A percentile compares a stretch with the other conserved stretches of the same genome.
Evolutionary conservation across 2,797 vertebrate genomes (phyloP).

Genomic region (Sebastes itinus): DNA sequence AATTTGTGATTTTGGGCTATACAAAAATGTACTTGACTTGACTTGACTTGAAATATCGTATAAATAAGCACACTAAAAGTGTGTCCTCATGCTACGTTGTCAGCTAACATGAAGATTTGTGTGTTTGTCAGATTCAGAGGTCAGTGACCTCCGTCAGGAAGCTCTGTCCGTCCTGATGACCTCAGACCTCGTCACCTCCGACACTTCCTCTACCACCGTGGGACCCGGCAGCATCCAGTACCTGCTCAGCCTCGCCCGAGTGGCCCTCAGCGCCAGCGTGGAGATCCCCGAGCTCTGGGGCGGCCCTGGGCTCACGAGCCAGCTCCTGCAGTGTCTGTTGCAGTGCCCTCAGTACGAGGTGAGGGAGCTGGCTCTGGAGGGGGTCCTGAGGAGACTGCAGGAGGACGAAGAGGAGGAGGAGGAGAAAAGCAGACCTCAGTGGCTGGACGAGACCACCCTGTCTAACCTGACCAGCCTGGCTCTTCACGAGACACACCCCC

Average conservation of each 20-base stretch:
- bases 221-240: slow-evolving; percentile 88
- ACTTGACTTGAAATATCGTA: background rate
- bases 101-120: background rate
- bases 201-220: slow-evolving; percentile 46
- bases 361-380: slow-evolving; percentile 83
- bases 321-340: slow-evolving; percentile 80
- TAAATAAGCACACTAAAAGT: background rate
- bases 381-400: slow-evolving; percentile 78
- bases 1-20: too few relatives aligned
- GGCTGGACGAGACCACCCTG: slow-evolving; percentile 64
- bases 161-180: slow-evolving; percentile 75
- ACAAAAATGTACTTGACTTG: too few relatives aligned
- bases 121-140: slow-evolving; percentile 71
- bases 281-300: slow-evolving; percentile 59
- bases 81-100: background rate
- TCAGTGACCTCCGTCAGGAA: slow-evolving; percentile 80
- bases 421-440: slow-evolving; percentile 7
- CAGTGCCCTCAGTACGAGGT: slow-evolving; percentile 84
- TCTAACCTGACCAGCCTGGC: slow-evolving; percentile 81
- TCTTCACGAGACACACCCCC: slow-evolving; percentile 86
- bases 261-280: slow-evolving; percentile 74
- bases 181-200: slow-evolving; percentile 82
- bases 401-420: slow-evolving; percentile 53
- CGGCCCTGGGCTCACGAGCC: slow-evolving; percentile 22
- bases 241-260: slow-evolving; percentile 86